phyloP scores from a whole-genome alignment of 2,113 vertebrate genomes.

The Aegotheles bennettii region DNA sequence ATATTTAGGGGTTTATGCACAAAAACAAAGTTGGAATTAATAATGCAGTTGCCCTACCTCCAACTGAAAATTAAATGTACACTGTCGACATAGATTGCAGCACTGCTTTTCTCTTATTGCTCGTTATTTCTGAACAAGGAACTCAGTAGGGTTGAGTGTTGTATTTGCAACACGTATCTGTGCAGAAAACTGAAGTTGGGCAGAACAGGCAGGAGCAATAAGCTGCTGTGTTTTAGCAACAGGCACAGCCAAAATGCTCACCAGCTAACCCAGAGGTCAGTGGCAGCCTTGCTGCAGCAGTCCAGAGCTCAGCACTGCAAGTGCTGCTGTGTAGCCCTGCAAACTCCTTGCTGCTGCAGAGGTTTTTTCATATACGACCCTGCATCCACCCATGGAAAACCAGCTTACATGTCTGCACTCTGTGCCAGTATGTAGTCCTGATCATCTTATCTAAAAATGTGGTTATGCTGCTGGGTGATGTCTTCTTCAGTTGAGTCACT shows the following conservation, averaged over 20 bases:
- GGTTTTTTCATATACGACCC: background rate
- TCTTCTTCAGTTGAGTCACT: background rate
- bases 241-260: background rate
- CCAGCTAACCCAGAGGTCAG: background rate
- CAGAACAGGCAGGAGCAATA: background rate
- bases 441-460: background rate
- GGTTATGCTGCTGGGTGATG: background rate
- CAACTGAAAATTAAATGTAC: background rate
- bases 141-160: background rate
- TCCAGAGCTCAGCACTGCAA: background rate
- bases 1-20: background rate
- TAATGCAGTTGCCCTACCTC: background rate
- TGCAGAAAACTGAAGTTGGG: background rate
- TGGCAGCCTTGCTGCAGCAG: background rate
- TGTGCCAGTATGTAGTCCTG: background rate
- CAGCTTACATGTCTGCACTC: background rate
- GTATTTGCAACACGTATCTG: background rate
- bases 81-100: accelerated
- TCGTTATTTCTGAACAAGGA: background rate
- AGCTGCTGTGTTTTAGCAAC: background rate
- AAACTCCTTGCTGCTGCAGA: background rate
- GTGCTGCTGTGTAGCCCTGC: background rate
- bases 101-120: background rate
- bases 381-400: background rate
- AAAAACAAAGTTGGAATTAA: background rate